A percentile compares a stretch with the other conserved stretches of the same genome.
Evolutionary conservation across 2,113 vertebrate species (phyloP).

Genomic region (Murina feae): DNA sequence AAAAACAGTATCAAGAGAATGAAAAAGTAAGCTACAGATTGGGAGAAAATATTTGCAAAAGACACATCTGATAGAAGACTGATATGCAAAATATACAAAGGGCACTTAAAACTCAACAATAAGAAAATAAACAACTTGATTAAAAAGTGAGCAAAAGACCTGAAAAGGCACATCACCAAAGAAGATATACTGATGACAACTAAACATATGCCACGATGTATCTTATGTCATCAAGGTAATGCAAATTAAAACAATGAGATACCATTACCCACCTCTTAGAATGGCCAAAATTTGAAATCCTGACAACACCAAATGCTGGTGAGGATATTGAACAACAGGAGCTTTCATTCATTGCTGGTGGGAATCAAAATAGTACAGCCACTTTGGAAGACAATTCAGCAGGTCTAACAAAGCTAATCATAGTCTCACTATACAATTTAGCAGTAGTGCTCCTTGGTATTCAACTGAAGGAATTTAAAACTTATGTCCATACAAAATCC

Average conservation of each 20-base stretch:
- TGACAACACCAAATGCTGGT: neutral
- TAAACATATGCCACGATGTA: neutral
- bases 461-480: neutral
- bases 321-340: neutral
- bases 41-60: neutral
- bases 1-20: neutral
- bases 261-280: neutral
- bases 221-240: neutral
- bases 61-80: neutral
- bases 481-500: neutral
- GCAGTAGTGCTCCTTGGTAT: neutral
- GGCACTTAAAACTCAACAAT: neutral
- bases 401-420: neutral
- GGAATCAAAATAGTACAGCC: neutral
- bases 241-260: neutral
- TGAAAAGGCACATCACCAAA: neutral
- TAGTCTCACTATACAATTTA: neutral
- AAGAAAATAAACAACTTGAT: neutral
- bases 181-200: neutral
- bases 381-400: neutral
- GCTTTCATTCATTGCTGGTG: neutral
- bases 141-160: neutral
- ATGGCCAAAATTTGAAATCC: neutral
- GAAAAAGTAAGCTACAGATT: neutral
- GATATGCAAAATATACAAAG: neutral